Percentiles rank a stretch among this genome's conserved stretches.
Evolutionary conservation across 2,888 invertebrate genomes (phyloP).

Genomic region (Lordiphosa fenestrarum): DNA sequence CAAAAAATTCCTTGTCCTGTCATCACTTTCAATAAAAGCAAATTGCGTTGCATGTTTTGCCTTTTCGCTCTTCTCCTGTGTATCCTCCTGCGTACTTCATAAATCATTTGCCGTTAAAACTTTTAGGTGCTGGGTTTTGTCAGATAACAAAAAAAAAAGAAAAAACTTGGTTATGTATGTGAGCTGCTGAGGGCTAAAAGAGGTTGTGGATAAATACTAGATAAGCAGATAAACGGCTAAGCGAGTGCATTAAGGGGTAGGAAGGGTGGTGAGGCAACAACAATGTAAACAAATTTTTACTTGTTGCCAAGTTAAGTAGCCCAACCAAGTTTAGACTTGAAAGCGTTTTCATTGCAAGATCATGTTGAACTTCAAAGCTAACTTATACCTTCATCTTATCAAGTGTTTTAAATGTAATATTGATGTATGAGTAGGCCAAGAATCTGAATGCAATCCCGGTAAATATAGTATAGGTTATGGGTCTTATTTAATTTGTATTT

Average conservation of each 20-base stretch:
- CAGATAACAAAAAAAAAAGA: constrained; percentile 36
- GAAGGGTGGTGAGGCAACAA: constrained; percentile 19
- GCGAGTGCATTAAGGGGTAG: constrained; percentile 26
- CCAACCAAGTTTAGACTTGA: no score
- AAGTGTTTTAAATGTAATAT: no score
- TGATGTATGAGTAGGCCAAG: no score
- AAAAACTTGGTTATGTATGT: constrained; percentile 23
- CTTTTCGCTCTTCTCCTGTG: constrained; percentile 36
- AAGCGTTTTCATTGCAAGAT: no score
- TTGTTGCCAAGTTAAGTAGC: neutral
- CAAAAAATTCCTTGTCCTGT: constrained; percentile 32
- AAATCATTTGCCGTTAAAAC: constrained; percentile 70
- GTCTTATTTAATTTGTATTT: no score
- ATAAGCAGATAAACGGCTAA: constrained; percentile 38
- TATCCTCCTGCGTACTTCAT: constrained; percentile 54
- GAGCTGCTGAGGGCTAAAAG: constrained; percentile 14
- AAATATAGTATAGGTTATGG: no score
- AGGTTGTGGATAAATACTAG: constrained; percentile 39
- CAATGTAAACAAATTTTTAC: constrained; percentile 1
- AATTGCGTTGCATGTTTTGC: constrained; percentile 71
- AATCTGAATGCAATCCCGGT: no score
- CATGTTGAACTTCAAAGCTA: no score
- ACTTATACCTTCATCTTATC: no score
- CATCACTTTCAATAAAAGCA: constrained; percentile 71
- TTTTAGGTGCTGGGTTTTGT: constrained; percentile 33